Conservation (phyloP, 2,888 invertebrate genomes). For the Hirtodrosophila confusa region DNA sequence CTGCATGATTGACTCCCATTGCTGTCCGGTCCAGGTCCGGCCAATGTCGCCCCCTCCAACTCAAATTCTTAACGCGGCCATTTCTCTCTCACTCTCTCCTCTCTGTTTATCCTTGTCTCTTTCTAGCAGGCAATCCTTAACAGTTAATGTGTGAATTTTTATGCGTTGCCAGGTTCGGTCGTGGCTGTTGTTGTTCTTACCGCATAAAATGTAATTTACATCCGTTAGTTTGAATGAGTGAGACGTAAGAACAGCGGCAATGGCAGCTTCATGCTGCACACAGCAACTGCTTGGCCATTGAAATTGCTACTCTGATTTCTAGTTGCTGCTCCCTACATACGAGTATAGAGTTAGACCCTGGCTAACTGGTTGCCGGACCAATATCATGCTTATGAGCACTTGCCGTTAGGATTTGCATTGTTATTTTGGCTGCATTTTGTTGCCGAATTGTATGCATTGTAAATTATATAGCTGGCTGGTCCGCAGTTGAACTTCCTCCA, state of each 20-base stretch:
- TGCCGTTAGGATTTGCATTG: conserved; percentile 68
- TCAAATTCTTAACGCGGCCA: conserved; percentile 36
- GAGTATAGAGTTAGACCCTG: background rate
- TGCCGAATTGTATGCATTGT: conserved; percentile 35
- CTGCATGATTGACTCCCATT: conserved; percentile 72
- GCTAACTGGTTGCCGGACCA: conserved; percentile 23
- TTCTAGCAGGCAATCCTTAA: conserved; percentile 60
- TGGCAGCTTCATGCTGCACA: conserved; percentile 4
- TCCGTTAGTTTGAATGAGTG: conserved; percentile 68
- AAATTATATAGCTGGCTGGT: conserved; percentile 14
- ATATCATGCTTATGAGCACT: conserved; percentile 54
- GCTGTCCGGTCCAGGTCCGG: conserved; percentile 33
- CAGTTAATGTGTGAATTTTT: conserved; percentile 79
- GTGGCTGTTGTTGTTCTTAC: conserved; percentile 66
- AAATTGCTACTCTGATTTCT: conserved; percentile 68
- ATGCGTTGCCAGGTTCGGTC: conserved; percentile 75
- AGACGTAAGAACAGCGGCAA: conserved; percentile 39
- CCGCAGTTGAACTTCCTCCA: no score
- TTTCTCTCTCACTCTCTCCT: background rate
- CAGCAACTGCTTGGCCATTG: conserved; percentile 21
- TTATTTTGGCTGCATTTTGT: conserved; percentile 47
- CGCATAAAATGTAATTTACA: conserved; percentile 79
- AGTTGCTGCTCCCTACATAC: conserved; percentile 17
- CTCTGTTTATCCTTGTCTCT: background rate
- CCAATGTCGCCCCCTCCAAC: conserved; percentile 24